Evolutionary conservation across 2,113 vertebrate genomes (phyloP).

Genomic region (Lethenteron camtschaticum): DNA sequence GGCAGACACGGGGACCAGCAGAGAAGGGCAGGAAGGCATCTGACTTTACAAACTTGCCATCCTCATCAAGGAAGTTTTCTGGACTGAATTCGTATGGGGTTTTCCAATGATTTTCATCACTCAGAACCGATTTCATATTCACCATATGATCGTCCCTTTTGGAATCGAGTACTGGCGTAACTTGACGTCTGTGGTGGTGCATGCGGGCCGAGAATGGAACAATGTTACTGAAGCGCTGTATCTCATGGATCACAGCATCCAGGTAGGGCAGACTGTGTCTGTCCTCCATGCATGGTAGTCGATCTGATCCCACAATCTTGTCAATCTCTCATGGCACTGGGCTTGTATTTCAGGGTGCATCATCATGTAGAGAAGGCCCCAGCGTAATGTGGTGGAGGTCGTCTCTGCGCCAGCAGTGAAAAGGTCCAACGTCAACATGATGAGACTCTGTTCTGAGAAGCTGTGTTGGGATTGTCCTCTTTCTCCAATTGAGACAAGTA

Average conservation of each 20-base stretch:
- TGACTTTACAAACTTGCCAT: slow-evolving; percentile 35
- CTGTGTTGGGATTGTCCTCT: too few relatives aligned
- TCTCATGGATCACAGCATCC: slow-evolving; percentile 13
- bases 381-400: too few relatives aligned
- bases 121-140: slow-evolving; percentile 25
- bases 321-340: too few relatives aligned
- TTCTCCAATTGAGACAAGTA: too few relatives aligned
- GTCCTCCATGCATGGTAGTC: slow-evolving; percentile 13
- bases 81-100: slow-evolving; percentile 48
- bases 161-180: slow-evolving; percentile 22
- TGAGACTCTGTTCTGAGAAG: too few relatives aligned
- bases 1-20: slow-evolving; percentile 31
- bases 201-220: slow-evolving; percentile 12
- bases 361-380: too few relatives aligned
- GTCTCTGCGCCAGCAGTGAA: too few relatives aligned
- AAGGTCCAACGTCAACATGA: too few relatives aligned
- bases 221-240: slow-evolving; percentile 12
- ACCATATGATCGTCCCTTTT: slow-evolving; percentile 16
- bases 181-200: slow-evolving; percentile 13
- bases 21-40: slow-evolving; percentile 59
- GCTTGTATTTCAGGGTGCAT: too few relatives aligned
- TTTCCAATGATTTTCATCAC: slow-evolving; percentile 39
- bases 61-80: slow-evolving; percentile 43
- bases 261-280: slow-evolving; percentile 15
- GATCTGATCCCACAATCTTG: neutral